Evolutionary conservation across 2,888 invertebrate genomes (phyloP).

Genomic region (Kryphioiulus occultus): DNA sequence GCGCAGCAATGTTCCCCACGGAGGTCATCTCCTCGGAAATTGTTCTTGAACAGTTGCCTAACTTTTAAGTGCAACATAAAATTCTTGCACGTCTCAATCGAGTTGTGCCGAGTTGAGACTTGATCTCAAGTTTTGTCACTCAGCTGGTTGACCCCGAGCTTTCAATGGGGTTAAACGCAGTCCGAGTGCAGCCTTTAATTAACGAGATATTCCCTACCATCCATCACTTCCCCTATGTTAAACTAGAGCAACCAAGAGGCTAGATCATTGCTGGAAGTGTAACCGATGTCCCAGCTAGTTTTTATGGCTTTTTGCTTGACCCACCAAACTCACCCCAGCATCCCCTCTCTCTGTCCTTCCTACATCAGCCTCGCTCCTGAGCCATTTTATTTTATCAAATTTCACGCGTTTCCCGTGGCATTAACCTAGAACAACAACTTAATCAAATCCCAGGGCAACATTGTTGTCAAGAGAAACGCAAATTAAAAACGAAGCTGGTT

Average conservation of each 20-base stretch:
- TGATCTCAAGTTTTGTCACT: background rate
- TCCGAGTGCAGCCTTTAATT: background rate
- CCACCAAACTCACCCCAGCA: background rate
- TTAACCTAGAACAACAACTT: conserved; percentile 40
- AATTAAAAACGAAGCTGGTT: conserved; percentile 25
- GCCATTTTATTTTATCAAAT: conserved; percentile 1
- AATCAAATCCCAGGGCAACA: background rate
- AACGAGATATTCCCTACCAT: background rate
- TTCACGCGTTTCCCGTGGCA: conserved; percentile 39
- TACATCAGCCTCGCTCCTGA: background rate
- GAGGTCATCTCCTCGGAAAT: too few species aligned
- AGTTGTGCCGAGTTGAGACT: too few species aligned
- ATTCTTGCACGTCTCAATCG: too few species aligned
- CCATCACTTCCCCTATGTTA: conserved; percentile 1
- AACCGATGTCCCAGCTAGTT: background rate
- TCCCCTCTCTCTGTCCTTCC: background rate
- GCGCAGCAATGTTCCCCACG: too few species aligned
- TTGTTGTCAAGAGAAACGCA: conserved; percentile 26
- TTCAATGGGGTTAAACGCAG: background rate
- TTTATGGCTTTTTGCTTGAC: background rate
- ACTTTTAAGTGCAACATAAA: too few species aligned
- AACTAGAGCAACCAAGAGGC: conserved; percentile 4
- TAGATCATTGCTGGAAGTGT: background rate
- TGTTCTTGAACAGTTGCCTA: too few species aligned
- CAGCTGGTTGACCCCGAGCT: background rate